Evolutionary conservation across 2,113 vertebrate species (phyloP), one percentile per base, ranked within the genome.

Genomic region (Rafetus swinhoei): DNA sequence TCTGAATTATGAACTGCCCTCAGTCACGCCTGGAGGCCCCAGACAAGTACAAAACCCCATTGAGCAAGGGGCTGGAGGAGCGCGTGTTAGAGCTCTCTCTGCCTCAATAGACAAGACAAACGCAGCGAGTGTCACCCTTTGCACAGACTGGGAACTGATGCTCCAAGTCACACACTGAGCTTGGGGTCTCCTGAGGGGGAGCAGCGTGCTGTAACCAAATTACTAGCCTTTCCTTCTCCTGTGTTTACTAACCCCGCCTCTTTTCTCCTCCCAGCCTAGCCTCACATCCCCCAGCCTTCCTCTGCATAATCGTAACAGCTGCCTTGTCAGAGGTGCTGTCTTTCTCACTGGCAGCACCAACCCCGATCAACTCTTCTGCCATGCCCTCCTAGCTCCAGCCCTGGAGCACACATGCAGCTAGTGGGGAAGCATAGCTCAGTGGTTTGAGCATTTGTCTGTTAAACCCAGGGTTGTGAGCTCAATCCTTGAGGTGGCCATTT

Each of bases 281-380:
- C 9, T 5, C 55, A 7, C 0, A 1, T 29, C 53, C 35, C 9
- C 32, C 29, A 50, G 27, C 32, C 65, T 72, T 52, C 32, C 27
- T 18, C 22, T 55, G 54, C 59, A 56, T 2, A 62, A 21, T 35
- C 25, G 9, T 1, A 0, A 21, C 65, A 72, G 32, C 65, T 0
- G 2, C 24, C 4, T 83, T 74, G 45, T 45, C 45, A 7, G 45
- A 45, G 45, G 6, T 45, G 45, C 45, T 5, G 5, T 45, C 45
- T 45, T 45, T 45, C 45, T 45, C 45, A 45, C 45, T 5, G 45
- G 45, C 45, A 45, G 45, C 45, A 45, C 6, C 45, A 45, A 45
- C 45, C 45, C 6, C 5, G 45, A 45, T 45, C 45, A 45, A 6
- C 45, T 45, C 45, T 45, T 45, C 45, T 45, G 45, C 45, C 39